A percentile compares a stretch with the other conserved stretches of the same genome.
These are phyloP conservation scores for Neodontobutis hainanensis DNA, from an alignment of 2,113 vertebrate species.

Conservation along the genomic window DNA sequence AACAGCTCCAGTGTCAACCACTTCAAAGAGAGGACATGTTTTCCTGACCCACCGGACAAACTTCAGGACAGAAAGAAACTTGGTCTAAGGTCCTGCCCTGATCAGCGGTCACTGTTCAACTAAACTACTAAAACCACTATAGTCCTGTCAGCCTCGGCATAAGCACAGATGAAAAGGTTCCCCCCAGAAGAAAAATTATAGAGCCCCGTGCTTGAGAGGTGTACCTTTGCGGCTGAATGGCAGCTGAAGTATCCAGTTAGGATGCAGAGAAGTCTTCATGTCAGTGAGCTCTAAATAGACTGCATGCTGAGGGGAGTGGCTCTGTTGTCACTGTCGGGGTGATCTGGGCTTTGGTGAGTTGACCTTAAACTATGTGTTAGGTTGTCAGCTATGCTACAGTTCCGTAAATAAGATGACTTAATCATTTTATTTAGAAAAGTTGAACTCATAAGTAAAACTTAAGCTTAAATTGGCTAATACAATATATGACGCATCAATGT, in stretches of 20 bases:
- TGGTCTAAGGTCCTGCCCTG: constrained; percentile 25
- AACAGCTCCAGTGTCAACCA: constrained; percentile 20
- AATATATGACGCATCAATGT: too few species aligned
- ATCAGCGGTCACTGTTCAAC: constrained; percentile 14
- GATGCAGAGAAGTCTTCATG: constrained; percentile 48
- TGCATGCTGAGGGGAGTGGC: constrained; percentile 60
- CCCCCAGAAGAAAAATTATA: constrained; percentile 42
- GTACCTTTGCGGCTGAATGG: constrained; percentile 60
- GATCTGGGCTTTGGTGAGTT: constrained; percentile 22
- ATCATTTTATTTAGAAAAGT: not conserved
- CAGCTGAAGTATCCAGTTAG: constrained; percentile 69
- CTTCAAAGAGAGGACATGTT: constrained; percentile 44
- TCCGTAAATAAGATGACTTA: not conserved
- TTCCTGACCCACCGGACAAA: constrained; percentile 24
- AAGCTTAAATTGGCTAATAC: too few species aligned
- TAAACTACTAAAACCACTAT: constrained; percentile 6
- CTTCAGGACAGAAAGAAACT: constrained; percentile 25
- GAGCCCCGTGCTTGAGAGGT: constrained; percentile 42
- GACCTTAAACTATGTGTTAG: constrained; percentile 41
- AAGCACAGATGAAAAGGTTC: constrained; percentile 36
- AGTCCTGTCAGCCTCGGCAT: not conserved
- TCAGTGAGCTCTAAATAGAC: constrained; percentile 72
- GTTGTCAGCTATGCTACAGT: not conserved
- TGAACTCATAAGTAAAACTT: too few species aligned
- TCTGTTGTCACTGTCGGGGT: constrained; percentile 50